Evolutionary conservation across 2,797 vertebrate species (phyloP), one percentile per base, ranked within the genome.

Genomic region (Channallabes apus): DNA sequence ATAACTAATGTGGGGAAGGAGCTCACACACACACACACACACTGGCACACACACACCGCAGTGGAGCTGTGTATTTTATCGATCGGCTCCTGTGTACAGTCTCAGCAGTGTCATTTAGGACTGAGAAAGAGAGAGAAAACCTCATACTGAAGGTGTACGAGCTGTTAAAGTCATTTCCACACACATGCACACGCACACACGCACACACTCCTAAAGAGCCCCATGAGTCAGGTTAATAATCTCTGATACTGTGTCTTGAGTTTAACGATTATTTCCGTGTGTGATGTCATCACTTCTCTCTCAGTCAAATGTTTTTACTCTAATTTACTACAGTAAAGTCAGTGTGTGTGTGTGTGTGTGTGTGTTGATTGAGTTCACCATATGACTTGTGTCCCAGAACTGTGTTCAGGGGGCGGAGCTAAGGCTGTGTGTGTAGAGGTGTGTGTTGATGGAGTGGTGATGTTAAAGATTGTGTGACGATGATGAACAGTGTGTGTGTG

Each of bases 51-150:
- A 46, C 12, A 5, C 3, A 46, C 20, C 2, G 1, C 20, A 4
- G 24, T 51, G 71, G 14, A 51, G 38, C 51, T 41, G 6, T 68
- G 71, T 27, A 3, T 51, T 73, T 51, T 27, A 73, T 73, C 27
- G 41, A 73, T 73, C 41, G 6, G 41, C 71, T 51, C 71, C n/a
- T 14, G 71, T n/a, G 71, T 73, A 51, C 71, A 46, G 24, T 73
- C 41, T 73, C 41, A 15, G 71, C 67, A 68, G 67, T 51, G 71
- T 51, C 41, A 27, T 73, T 73, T n/a, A 73, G 41, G 41, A 73
- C 12, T 1, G 67, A 68, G n/a, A 51, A 46, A 27, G 24, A 51
- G 32, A 38, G n/a, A 72, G 38, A n/a, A 1, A 72, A 6, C 41
- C 51, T 51, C 24, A 73, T 5, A 73, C 71, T 6, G 6, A 5